Base-by-base conservation (phyloP, 2,888 invertebrate genomes). In the Drosophila formosana region DNA sequence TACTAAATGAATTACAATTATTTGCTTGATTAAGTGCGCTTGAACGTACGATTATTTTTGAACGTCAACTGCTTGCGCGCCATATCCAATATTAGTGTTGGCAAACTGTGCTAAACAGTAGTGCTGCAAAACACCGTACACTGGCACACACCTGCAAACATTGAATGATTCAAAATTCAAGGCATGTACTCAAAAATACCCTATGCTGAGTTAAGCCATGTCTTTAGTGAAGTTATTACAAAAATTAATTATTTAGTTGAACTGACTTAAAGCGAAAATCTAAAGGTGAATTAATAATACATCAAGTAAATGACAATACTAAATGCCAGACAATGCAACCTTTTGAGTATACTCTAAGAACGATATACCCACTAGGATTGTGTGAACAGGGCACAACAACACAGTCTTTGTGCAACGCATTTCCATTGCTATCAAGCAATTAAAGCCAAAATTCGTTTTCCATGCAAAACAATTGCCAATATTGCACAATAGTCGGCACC, bases 321-420 rank as follows among this genome's bases (percentile, higher is more conserved):
- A 3, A 25, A 11, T n/a, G 11, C 3, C 37, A 34, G 9, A 37
- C 37, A 37, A n/a, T 37, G n/a, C 11, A n/a, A n/a, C 4, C 5
- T 1, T 28, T 13, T 9, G 3, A 1, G 25, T 2, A 11, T 9
- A 6, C 4, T 3, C 3, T 8, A 0, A 6, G 34, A 37, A 4
- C 18, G 6, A 58, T 55, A 60, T 79, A 79, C 76, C 62, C 52
- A 0, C 0, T 37, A 6, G 4, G 1, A 1, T 8, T 52, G 18
- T 65, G 34, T 69, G 58, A 43, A 50, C 49, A 75, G 76, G 30
- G 61, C 65, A 75, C 37, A 34, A 46, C 55, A 75, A 65, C 70
- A 69, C 34, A 62, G 70, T 56, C 80, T 75, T 79, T 66, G 75
- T 75, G 80, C 80, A 75, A 75, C 80, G 80, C 75, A 75, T 79